These are phyloP conservation scores for Notiomystis cincta DNA, from an alignment of 2,113 vertebrate species.

Conservation along the genomic window DNA sequence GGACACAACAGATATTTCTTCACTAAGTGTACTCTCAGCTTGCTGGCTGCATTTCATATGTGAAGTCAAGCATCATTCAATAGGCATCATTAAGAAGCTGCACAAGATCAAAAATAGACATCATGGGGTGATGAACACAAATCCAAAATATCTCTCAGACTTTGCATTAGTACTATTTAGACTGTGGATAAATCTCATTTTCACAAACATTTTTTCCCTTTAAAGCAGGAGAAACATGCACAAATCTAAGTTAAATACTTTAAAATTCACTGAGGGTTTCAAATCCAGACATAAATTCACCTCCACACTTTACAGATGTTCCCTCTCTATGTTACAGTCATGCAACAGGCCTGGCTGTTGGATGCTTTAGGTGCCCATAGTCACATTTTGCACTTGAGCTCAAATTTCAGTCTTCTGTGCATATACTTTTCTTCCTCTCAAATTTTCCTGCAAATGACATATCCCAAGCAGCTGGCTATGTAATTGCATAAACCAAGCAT, in stretches of 20 bases:
- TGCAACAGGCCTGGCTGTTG: background rate
- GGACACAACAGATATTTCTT: background rate
- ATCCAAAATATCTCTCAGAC: background rate
- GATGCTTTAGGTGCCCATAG: background rate
- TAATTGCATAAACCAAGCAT: slow-evolving; percentile 32
- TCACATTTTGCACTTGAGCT: slow-evolving; percentile 25
- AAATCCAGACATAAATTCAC: slow-evolving; percentile 5
- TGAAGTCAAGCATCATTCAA: background rate
- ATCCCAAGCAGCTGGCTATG: slow-evolving; percentile 51
- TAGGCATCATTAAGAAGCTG: rapidly evolving
- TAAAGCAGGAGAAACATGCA: background rate
- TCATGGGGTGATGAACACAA: rapidly evolving
- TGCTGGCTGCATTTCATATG: background rate
- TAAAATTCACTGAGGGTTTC: background rate
- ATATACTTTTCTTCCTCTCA: background rate
- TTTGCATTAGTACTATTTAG: background rate
- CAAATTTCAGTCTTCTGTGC: slow-evolving; percentile 40
- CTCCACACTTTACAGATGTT: slow-evolving; percentile 33
- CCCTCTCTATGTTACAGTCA: background rate
- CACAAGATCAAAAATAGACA: background rate
- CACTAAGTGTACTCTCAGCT: background rate
- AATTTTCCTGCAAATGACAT: slow-evolving; percentile 30
- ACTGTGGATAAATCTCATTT: background rate
- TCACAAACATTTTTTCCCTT: background rate
- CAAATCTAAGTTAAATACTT: background rate